A percentile compares a stretch with the other conserved stretches of the same genome.
Conservation (phyloP, 1,140 invertebrate species). For the Pentalonia nigronervosa region DNA sequence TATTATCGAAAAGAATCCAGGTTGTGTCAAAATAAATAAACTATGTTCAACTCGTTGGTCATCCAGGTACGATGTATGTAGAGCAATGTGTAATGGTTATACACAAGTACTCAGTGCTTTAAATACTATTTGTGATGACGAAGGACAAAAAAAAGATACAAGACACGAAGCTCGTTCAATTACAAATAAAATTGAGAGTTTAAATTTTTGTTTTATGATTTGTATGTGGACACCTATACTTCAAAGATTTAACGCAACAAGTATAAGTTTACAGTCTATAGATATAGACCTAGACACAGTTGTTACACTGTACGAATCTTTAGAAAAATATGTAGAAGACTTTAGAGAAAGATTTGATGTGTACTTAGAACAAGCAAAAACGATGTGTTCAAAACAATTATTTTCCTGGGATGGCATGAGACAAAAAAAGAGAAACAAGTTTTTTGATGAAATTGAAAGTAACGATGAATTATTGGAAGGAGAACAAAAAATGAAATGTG, state of each 20-base stretch:
- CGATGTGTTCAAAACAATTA: conserved; percentile 42
- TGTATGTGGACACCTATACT: conserved; percentile 57
- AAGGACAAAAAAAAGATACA: conserved; percentile 55
- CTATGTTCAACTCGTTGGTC: conserved; percentile 59
- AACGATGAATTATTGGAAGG: conserved; percentile 33
- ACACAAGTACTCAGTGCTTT: conserved; percentile 42
- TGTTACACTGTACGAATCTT: conserved; percentile 13
- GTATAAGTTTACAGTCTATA: too few relatives aligned
- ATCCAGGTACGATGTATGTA: conserved; percentile 59
- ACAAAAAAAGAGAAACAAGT: conserved; percentile 27
- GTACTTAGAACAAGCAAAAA: conserved; percentile 51
- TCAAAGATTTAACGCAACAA: conserved; percentile 58
- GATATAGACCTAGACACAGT: background rate
- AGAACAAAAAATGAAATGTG: conserved; percentile 28
- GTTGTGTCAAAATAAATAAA: conserved; percentile 36
- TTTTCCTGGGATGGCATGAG: background rate
- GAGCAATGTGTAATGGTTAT: conserved; percentile 31
- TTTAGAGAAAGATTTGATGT: conserved; percentile 39
- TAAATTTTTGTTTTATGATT: conserved; percentile 59
- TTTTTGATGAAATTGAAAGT: background rate
- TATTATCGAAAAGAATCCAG: conserved; percentile 10
- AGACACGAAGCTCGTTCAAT: conserved; percentile 54
- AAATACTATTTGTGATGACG: conserved; percentile 49
- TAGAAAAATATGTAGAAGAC: conserved; percentile 38
- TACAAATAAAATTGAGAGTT: conserved; percentile 52